These are phyloP conservation scores for Falco naumanni DNA, from an alignment of 2,797 vertebrate genomes.

Conservation along the genomic window DNA sequence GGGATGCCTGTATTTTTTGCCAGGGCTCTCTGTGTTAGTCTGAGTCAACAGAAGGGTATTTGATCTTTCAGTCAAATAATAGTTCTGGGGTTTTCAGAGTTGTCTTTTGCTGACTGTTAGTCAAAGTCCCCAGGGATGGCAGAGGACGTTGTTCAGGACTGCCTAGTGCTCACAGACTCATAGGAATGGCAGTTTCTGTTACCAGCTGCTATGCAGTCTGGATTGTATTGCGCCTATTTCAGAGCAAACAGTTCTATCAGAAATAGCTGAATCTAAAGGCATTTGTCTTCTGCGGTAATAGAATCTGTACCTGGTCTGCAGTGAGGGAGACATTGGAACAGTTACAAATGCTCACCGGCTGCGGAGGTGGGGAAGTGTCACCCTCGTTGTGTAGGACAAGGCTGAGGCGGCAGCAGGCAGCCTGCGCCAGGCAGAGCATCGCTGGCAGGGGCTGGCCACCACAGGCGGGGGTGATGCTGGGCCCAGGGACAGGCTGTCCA, in stretches of 20 bases:
- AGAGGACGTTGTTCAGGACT: not conserved
- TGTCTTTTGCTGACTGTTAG: not conserved
- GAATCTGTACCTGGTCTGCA: not conserved
- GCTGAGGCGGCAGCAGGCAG: not conserved
- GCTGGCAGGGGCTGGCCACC: not conserved
- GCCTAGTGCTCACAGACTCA: not conserved
- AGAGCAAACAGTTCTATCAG: not conserved
- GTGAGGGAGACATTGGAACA: accelerated
- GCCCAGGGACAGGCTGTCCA: not conserved
- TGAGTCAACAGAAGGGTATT: not conserved
- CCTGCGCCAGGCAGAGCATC: not conserved
- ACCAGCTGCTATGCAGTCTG: not conserved
- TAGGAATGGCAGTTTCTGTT: not conserved
- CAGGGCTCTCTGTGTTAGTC: not conserved
- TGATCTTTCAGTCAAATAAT: not conserved
- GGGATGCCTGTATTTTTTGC: not conserved
- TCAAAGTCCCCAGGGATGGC: not conserved
- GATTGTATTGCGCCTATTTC: not conserved
- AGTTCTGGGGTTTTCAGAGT: not conserved
- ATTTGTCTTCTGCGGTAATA: not conserved
- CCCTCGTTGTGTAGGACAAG: not conserved
- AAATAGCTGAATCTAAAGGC: not conserved
- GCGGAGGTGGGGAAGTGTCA: accelerated
- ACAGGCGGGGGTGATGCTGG: accelerated
- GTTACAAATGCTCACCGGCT: not conserved